phyloP scores from a whole-genome alignment of 2,797 vertebrate genomes.

The Taenioides sp. region DNA sequence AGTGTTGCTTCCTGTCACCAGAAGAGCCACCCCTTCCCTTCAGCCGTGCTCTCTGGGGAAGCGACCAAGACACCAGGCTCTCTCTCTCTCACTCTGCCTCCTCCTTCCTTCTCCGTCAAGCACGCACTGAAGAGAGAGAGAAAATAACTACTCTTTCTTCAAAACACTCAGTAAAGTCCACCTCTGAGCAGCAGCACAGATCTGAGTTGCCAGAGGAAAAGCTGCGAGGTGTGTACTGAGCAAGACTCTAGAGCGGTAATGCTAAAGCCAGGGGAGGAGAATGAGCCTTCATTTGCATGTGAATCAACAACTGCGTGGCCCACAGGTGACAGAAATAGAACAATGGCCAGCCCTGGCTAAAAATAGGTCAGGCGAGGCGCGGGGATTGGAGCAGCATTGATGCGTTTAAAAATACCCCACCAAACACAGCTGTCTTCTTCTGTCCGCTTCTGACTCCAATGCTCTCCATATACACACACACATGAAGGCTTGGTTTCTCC shows the following conservation, averaged over 20 bases:
- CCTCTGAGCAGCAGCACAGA: slow-evolving; percentile 43
- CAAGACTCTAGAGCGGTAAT: slow-evolving; percentile 70
- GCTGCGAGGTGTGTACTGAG: slow-evolving; percentile 63
- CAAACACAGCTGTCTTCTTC: slow-evolving; percentile 99
- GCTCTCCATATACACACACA: slow-evolving; percentile 60
- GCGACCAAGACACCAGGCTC: slow-evolving; percentile 65
- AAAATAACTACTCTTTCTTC: slow-evolving; percentile 44
- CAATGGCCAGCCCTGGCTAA: slow-evolving; percentile 98
- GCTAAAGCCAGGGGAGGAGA: slow-evolving; percentile 80
- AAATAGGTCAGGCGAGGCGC: slow-evolving; percentile 98
- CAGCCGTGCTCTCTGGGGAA: slow-evolving; percentile 69
- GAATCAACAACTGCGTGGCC: slow-evolving; percentile 97
- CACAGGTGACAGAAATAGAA: slow-evolving; percentile 99
- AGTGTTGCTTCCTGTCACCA: slow-evolving; percentile 75
- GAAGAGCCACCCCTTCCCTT: slow-evolving; percentile 65
- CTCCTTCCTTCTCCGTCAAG: slow-evolving; percentile 1
- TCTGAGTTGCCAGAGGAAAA: slow-evolving; percentile 63
- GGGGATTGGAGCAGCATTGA: slow-evolving; percentile 98
- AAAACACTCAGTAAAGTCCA: slow-evolving; percentile 40
- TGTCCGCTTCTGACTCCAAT: slow-evolving; percentile 76
- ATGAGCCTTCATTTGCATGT: slow-evolving; percentile 94
- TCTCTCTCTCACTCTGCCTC: slow-evolving; percentile 44
- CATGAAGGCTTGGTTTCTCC: slow-evolving; percentile 62
- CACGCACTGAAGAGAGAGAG: slow-evolving; percentile 48
- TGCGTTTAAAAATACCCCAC: slow-evolving; percentile 99